These are phyloP conservation scores for Burhinus oedicnemus DNA, from an alignment of 2,113 vertebrate species.

Conservation along the genomic window DNA sequence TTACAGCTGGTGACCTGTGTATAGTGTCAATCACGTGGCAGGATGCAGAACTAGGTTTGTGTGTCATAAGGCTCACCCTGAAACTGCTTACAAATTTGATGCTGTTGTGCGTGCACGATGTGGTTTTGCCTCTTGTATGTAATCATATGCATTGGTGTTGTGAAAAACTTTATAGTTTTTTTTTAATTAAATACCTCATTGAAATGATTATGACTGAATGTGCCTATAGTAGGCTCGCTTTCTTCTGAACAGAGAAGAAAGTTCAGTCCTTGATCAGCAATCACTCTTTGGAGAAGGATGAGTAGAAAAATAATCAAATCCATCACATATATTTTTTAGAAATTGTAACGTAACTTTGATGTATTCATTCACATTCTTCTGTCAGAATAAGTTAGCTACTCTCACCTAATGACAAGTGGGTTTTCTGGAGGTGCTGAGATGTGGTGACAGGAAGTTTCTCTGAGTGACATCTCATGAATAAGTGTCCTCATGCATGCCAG, in stretches of 20 bases:
- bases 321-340: neutral
- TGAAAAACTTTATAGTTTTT: neutral
- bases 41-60: neutral
- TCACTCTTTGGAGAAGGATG: fast-evolving
- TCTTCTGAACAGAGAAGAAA: neutral
- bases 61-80: neutral
- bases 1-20: neutral
- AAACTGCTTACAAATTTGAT: neutral
- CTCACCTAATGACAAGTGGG: neutral
- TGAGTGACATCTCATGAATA: neutral
- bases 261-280: neutral
- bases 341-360: neutral
- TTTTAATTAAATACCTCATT: neutral
- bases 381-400: neutral
- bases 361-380: neutral
- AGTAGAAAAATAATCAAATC: neutral
- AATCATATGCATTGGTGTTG: neutral
- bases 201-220: neutral
- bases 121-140: neutral
- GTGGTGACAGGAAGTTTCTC: neutral
- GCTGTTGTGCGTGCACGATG: fast-evolving
- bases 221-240: fast-evolving
- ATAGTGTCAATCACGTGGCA: fast-evolving
- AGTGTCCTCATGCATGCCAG: neutral
- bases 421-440: neutral